These are phyloP conservation scores for Noctua fimbriata DNA, from an alignment of 2,888 invertebrate genomes.

Conservation along the genomic window DNA sequence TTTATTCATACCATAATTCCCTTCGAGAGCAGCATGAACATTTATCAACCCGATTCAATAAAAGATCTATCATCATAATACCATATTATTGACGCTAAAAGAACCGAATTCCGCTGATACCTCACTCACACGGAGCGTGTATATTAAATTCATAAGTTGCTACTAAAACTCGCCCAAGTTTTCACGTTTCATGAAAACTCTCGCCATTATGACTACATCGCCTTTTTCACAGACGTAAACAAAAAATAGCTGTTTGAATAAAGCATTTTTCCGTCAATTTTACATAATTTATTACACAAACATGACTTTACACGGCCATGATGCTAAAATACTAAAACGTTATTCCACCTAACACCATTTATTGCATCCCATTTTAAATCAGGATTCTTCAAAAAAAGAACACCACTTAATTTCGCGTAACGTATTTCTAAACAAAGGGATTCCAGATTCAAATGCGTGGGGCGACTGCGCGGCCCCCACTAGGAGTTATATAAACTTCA, in stretches of 20 bases:
- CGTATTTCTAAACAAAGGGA: conserved; percentile 72
- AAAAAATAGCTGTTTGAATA: conserved; percentile 70
- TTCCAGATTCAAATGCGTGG: conserved; percentile 77
- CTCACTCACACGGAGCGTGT: conserved; percentile 52
- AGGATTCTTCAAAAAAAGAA: conserved; percentile 67
- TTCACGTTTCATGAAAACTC: conserved; percentile 58
- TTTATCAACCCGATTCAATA: conserved; percentile 46
- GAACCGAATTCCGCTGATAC: conserved; percentile 50
- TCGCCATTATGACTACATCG: conserved; percentile 58
- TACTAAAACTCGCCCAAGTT: conserved; percentile 57
- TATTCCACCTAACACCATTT: conserved; percentile 66
- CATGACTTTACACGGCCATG: conserved; percentile 75
- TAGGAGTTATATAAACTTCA: conserved; percentile 83
- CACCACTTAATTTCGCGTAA: conserved; percentile 68
- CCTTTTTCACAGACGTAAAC: conserved; percentile 68
- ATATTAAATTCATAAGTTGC: conserved; percentile 66
- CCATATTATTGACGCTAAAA: conserved; percentile 57
- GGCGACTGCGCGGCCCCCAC: conserved; percentile 70
- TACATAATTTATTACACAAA: conserved; percentile 78
- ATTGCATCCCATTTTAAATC: conserved; percentile 54
- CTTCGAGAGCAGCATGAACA: conserved; percentile 7
- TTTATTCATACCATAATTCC: neutral
- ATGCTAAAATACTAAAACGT: conserved; percentile 68
- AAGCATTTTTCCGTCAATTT: conserved; percentile 75
- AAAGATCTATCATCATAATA: conserved; percentile 51